phyloP scores from a whole-genome alignment of 1,140 invertebrate genomes.

The Halesus radiatus region DNA sequence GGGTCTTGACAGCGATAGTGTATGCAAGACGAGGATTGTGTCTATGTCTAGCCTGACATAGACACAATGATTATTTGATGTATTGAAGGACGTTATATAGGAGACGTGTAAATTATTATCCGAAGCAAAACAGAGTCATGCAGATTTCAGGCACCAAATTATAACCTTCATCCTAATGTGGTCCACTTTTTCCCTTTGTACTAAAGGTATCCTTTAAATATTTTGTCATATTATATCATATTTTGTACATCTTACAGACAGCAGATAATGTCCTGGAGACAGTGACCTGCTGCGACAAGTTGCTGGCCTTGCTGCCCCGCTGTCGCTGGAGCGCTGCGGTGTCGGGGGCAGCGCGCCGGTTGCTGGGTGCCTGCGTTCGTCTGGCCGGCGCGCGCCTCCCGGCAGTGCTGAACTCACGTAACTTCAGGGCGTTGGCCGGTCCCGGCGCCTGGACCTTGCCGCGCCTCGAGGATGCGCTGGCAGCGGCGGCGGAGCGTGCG shows the following conservation, averaged over 20 bases:
- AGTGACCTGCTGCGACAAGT: conserved; percentile 61
- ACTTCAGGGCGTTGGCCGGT: conserved; percentile 51
- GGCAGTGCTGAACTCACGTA: conserved; percentile 55
- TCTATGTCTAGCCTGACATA: too few species aligned
- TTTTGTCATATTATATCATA: too few species aligned
- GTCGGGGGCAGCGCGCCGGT: conserved; percentile 60
- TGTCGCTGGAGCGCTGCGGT: conserved; percentile 62
- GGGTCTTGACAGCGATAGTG: too few species aligned
- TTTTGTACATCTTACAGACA: conserved; percentile 58
- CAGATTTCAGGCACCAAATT: too few species aligned
- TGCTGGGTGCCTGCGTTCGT: conserved; percentile 62
- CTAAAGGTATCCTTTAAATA: too few species aligned
- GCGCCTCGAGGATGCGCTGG: conserved; percentile 60
- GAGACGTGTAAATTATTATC: too few species aligned
- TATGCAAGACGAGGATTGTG: too few species aligned
- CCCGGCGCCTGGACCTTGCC: conserved; percentile 59
- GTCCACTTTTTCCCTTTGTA: too few species aligned
- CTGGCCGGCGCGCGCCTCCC: conserved; percentile 60
- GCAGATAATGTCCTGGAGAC: conserved; percentile 68
- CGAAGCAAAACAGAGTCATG: too few species aligned
- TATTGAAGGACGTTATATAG: too few species aligned
- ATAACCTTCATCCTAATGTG: too few species aligned
- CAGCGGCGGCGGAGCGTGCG: conserved; percentile 62
- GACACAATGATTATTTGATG: too few species aligned
- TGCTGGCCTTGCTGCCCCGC: conserved; percentile 61